phyloP scores from a whole-genome alignment of 2,113 vertebrate species.

The Eudorcas thomsonii region DNA sequence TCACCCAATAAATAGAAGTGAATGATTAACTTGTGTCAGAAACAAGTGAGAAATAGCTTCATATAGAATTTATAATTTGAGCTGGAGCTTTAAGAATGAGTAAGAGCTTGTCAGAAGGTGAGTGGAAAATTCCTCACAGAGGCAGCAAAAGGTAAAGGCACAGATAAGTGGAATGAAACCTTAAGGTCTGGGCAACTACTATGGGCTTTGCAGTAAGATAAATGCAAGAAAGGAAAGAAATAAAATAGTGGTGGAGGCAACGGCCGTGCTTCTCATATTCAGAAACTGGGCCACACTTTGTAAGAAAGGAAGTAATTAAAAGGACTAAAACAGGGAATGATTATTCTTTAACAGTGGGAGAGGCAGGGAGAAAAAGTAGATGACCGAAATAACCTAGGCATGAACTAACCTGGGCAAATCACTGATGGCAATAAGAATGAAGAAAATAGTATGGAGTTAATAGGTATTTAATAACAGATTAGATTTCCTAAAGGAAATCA shows the following conservation, averaged over 20 bases:
- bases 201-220: background rate
- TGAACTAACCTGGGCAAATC: background rate
- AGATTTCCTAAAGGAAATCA: background rate
- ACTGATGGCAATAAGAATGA: background rate
- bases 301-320: background rate
- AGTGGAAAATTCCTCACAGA: background rate
- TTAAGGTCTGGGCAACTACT: background rate
- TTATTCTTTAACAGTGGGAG: background rate
- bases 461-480: background rate
- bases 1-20: background rate
- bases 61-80: constrained; percentile 33
- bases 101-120: background rate
- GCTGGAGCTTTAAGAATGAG: constrained; percentile 1
- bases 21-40: constrained; percentile 24
- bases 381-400: background rate
- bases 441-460: background rate
- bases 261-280: background rate
- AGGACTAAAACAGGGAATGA: background rate
- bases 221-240: background rate
- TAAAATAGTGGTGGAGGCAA: background rate
- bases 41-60: constrained; percentile 11
- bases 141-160: background rate
- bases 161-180: background rate
- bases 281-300: background rate
- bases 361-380: background rate